These are phyloP conservation scores for Phalacrocorax aristotelis DNA, from an alignment of 2,113 vertebrate species.

Conservation along the genomic window DNA sequence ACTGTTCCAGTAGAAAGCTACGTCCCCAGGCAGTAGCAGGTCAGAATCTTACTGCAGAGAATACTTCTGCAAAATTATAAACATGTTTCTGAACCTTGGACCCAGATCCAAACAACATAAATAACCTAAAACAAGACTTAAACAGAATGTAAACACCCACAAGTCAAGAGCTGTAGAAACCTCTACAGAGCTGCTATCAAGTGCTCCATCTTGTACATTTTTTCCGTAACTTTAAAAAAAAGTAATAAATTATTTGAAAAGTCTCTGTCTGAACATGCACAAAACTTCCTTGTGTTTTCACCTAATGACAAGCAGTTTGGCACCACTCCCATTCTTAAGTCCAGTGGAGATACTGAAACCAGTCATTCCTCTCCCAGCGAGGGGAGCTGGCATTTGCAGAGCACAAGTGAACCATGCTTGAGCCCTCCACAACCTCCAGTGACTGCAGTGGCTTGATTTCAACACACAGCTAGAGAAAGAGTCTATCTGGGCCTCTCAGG, in stretches of 20 bases:
- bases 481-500: neutral
- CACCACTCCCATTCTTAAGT: neutral
- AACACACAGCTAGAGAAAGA: neutral
- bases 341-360: neutral
- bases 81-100: neutral
- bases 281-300: neutral
- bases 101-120: neutral
- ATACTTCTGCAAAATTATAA: neutral
- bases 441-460: neutral
- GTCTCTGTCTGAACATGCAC: neutral
- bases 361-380: neutral
- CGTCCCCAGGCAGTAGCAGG: neutral
- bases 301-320: neutral
- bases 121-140: neutral
- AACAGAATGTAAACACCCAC: neutral
- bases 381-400: neutral
- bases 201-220: neutral
- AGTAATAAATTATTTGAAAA: neutral
- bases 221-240: neutral
- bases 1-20: neutral
- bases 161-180: neutral
- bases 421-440: neutral
- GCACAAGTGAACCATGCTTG: neutral
- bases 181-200: neutral
- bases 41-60: neutral